Conservation (phyloP, 2,797 vertebrate species). For the Dendrocincla tyrannina region DNA sequence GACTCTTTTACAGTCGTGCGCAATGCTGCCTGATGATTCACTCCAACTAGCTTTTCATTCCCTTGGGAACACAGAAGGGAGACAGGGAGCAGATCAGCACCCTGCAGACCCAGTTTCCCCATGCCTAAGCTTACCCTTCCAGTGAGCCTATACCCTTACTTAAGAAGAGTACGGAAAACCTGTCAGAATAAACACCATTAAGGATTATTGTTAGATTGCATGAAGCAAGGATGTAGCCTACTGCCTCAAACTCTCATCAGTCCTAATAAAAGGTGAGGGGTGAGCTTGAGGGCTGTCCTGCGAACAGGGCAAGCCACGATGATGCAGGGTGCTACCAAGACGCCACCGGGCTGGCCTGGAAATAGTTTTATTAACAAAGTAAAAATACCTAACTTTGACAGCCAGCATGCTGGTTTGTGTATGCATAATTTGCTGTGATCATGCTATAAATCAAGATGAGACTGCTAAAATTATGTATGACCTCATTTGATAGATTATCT, state of each 20-base stretch:
- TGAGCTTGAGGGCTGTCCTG: neutral
- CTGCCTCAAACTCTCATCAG: rapidly evolving
- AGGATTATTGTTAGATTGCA: neutral
- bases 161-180: neutral
- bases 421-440: conserved; percentile 38
- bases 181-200: neutral
- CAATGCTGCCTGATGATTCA: neutral
- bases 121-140: neutral
- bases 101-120: neutral
- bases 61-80: neutral
- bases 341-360: neutral
- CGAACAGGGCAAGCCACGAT: neutral
- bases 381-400: conserved; percentile 46
- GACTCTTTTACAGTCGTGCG: neutral
- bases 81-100: neutral
- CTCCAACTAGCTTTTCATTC: neutral
- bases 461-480: conserved; percentile 65
- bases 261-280: neutral
- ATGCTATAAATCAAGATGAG: conserved; percentile 61
- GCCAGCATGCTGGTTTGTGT: conserved; percentile 8
- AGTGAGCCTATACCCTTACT: rapidly evolving
- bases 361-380: neutral
- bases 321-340: neutral
- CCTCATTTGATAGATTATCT: conserved; percentile 75
- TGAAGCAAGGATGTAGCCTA: neutral